Evolutionary conservation across 2,888 invertebrate species (phyloP).

Genomic region (Conchocele bisecta): DNA sequence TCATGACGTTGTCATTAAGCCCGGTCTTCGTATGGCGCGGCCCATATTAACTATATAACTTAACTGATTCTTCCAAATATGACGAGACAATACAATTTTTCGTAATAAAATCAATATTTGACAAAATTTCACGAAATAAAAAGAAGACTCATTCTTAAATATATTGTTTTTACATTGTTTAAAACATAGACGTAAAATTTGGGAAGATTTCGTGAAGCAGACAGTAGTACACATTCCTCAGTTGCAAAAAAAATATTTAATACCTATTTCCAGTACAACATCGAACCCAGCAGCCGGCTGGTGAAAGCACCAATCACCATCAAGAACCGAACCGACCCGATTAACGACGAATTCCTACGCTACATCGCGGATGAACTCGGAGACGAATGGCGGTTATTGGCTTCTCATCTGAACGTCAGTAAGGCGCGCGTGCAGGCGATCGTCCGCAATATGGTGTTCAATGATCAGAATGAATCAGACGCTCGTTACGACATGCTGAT

Average conservation of each 20-base stretch:
- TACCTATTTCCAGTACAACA: slow-evolving; percentile 68
- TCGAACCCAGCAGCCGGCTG: slow-evolving; percentile 62
- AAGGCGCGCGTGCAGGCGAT: slow-evolving; percentile 73
- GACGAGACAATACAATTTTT: no score
- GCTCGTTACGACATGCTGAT: slow-evolving; percentile 78
- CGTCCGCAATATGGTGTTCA: slow-evolving; percentile 59
- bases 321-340: slow-evolving; percentile 65
- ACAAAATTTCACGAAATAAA: no score
- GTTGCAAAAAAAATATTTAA: no score
- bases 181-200: no score
- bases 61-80: no score
- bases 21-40: no score
- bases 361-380: slow-evolving; percentile 74
- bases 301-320: slow-evolving; percentile 70
- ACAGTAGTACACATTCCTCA: no score
- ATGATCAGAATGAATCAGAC: slow-evolving; percentile 63
- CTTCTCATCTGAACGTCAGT: slow-evolving; percentile 72
- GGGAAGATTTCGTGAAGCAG: no score
- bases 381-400: slow-evolving; percentile 77
- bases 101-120: no score
- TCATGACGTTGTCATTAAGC: no score
- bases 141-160: no score
- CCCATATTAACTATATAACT: no score
- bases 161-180: background rate
- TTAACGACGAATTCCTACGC: slow-evolving; percentile 70